Conservation (phyloP, 2,888 invertebrate species). For the Magallana nippona region DNA sequence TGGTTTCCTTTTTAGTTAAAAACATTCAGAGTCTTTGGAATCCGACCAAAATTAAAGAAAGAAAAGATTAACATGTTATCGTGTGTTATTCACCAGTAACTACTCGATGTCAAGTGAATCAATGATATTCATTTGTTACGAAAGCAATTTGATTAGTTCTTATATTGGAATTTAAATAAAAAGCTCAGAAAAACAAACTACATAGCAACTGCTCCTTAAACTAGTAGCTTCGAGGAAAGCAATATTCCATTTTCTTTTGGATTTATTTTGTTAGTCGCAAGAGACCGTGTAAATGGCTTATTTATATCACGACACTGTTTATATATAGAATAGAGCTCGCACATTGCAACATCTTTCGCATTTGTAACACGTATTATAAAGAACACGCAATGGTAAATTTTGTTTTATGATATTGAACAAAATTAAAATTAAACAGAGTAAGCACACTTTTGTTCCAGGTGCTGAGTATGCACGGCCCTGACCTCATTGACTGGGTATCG, state of each 20-base stretch:
- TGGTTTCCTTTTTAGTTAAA: background rate
- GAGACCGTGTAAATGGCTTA: too few species aligned
- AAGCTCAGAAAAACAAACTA: background rate
- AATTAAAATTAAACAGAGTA: too few species aligned
- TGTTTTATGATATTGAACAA: too few species aligned
- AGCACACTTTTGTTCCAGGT: constrained; percentile 5
- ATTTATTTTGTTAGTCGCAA: too few species aligned
- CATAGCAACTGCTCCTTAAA: too few species aligned
- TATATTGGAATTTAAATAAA: background rate
- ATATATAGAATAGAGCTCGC: too few species aligned
- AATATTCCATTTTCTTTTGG: too few species aligned
- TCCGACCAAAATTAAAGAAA: background rate
- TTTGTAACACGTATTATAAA: too few species aligned
- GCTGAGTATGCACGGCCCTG: constrained; percentile 37
- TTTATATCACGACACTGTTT: too few species aligned
- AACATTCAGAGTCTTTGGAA: background rate
- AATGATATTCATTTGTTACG: background rate
- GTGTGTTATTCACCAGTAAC: background rate
- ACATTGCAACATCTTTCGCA: too few species aligned
- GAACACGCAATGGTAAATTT: too few species aligned
- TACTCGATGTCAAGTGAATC: background rate
- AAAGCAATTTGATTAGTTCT: constrained; percentile 14
- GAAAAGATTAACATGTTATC: background rate
- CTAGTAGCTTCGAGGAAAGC: too few species aligned
- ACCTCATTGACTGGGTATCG: constrained; percentile 88